Evolutionary conservation across 2,888 invertebrate genomes (phyloP).

Genomic region (Drosophila parthenogenetica): DNA sequence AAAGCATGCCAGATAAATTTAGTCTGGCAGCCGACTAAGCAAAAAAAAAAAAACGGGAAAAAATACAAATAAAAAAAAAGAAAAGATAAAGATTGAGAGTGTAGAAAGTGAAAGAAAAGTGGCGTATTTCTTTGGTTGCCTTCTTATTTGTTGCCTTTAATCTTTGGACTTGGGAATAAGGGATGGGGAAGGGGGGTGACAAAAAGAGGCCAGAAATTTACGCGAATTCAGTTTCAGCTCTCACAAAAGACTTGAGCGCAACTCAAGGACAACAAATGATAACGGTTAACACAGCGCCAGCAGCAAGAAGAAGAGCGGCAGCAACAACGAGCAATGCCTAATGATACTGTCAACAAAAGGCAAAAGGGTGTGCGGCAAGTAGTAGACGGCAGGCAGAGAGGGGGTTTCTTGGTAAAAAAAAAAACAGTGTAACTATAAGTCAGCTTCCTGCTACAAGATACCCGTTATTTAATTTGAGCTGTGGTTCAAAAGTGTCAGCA

Average conservation of each 20-base stretch:
- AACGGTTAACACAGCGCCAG: constrained; percentile 68
- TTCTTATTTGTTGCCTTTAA: constrained; percentile 72
- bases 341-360: constrained; percentile 78
- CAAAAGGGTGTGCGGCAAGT: constrained; percentile 37
- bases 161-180: constrained; percentile 49
- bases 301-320: constrained; percentile 29
- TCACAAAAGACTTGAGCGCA: constrained; percentile 55
- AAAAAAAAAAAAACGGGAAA: constrained; percentile 25
- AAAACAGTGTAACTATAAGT: not conserved
- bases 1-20: constrained; percentile 48
- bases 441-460: too few species aligned
- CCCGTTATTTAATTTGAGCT: too few species aligned
- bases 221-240: constrained; percentile 66
- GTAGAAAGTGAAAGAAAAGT: constrained; percentile 22
- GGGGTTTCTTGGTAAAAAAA: constrained; percentile 2
- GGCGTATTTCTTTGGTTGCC: constrained; percentile 37
- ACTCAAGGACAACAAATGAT: constrained; percentile 81
- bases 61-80: constrained; percentile 1
- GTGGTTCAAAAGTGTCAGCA: too few species aligned
- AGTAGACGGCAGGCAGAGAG: not conserved
- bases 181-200: not conserved
- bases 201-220: constrained; percentile 55
- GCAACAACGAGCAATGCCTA: constrained; percentile 62
- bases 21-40: constrained; percentile 58
- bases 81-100: constrained; percentile 4